A percentile compares a stretch with the other conserved stretches of the same genome.
These are phyloP conservation scores for Alectura lathami DNA, from an alignment of 2,113 vertebrate species.

Conservation along the genomic window DNA sequence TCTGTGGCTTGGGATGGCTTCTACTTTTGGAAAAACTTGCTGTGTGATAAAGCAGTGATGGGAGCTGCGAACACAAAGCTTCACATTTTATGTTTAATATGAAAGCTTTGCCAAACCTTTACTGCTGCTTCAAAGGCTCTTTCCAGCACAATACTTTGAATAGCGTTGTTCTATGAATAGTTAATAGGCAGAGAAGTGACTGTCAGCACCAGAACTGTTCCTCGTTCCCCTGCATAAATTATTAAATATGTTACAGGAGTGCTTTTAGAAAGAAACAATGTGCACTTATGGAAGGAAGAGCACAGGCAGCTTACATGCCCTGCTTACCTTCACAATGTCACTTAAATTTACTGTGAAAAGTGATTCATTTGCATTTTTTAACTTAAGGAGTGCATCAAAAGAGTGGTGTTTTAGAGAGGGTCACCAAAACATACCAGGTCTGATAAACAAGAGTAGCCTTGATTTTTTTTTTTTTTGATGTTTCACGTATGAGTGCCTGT, in stretches of 20 bases:
- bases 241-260: neutral
- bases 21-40: neutral
- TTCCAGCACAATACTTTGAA: neutral
- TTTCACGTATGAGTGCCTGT: neutral
- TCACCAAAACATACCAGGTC: too few relatives aligned
- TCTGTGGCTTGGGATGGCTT: neutral
- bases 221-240: neutral
- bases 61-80: neutral
- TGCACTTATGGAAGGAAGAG: neutral
- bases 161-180: constrained; percentile 15
- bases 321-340: neutral
- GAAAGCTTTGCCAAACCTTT: constrained; percentile 16
- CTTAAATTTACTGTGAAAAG: neutral
- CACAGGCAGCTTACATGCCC: neutral
- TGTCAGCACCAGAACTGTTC: constrained; percentile 20
- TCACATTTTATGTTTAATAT: neutral
- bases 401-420: neutral
- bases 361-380: neutral
- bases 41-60: neutral
- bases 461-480: neutral
- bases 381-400: neutral
- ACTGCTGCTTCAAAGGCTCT: constrained; percentile 24
- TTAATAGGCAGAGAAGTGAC: constrained; percentile 34
- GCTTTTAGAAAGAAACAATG: neutral
- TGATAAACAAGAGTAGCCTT: neutral